phyloP scores from a whole-genome alignment of 1,140 invertebrate genomes.

The Solenopsis fugax region DNA sequence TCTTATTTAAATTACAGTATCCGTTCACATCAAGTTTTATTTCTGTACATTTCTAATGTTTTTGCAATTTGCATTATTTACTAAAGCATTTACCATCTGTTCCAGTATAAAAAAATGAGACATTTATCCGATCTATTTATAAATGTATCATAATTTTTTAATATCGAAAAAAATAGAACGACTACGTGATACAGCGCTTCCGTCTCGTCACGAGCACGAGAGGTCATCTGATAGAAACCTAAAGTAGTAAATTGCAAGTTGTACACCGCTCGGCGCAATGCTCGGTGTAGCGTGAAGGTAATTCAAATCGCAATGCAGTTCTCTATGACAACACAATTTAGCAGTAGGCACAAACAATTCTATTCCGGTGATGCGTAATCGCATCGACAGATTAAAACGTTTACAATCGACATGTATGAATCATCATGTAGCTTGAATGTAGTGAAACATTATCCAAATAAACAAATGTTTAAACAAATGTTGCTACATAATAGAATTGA shows the following conservation, averaged over 20 bases:
- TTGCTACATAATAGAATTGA: background rate
- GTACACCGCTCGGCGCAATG: background rate
- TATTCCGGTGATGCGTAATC: constrained; percentile 64
- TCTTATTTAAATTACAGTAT: background rate
- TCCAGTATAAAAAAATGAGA: background rate
- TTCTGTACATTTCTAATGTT: background rate
- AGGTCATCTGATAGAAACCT: constrained; percentile 69
- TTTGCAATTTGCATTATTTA: background rate
- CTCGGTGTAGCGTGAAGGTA: constrained; percentile 51
- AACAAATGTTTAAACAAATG: background rate
- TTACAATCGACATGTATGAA: constrained; percentile 11
- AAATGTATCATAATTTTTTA: background rate
- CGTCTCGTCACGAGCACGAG: constrained; percentile 48
- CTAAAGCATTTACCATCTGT: background rate
- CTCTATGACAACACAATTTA: constrained; percentile 70
- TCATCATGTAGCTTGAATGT: background rate
- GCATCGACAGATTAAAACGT: constrained; percentile 40
- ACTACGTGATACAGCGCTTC: constrained; percentile 38
- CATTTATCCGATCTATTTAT: background rate
- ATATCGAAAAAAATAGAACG: constrained; percentile 16
- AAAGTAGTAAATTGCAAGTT: constrained; percentile 72
- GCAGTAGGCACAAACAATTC: constrained; percentile 71
- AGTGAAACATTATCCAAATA: background rate
- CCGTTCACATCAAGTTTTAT: background rate
- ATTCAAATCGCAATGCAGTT: constrained; percentile 69